A percentile compares a stretch with the other conserved stretches of the same genome.
phyloP scores from a whole-genome alignment of 2,797 vertebrate genomes.

The Mus spretus region DNA sequence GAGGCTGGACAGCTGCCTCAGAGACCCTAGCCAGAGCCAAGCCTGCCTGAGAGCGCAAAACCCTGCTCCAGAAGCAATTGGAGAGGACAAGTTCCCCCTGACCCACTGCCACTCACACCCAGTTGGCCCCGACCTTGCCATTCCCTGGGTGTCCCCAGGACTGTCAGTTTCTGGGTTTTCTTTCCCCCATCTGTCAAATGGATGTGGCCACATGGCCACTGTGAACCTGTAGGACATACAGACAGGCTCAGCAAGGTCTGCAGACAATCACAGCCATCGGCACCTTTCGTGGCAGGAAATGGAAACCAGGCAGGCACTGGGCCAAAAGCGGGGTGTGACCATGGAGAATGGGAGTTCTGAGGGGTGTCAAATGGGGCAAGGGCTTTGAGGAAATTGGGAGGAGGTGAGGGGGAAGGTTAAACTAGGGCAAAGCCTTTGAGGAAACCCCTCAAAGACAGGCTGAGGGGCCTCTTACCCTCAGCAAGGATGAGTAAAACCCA shows the following conservation, averaged over 20 bases:
- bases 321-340: not conserved
- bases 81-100: not conserved
- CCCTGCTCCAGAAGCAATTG: not conserved
- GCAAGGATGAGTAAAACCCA: not conserved
- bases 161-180: not conserved
- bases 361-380: not conserved
- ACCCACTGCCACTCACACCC: not conserved
- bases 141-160: not conserved
- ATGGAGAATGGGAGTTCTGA: not conserved
- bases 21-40: constrained; percentile 71
- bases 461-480: not conserved
- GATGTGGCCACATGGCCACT: not conserved
- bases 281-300: not conserved
- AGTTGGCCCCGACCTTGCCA: not conserved
- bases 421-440: not conserved
- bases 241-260: not conserved
- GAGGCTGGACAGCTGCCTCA: constrained; percentile 73
- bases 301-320: not conserved
- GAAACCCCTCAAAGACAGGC: not conserved
- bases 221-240: not conserved
- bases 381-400: not conserved
- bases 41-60: constrained; percentile 22
- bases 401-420: not conserved
- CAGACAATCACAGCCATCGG: not conserved
- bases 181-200: constrained; percentile 29